Percentiles rank a stretch among this genome's conserved stretches.
Evolutionary conservation across 2,113 vertebrate species (phyloP).

Genomic region (Sinocyclocheilus grahami): DNA sequence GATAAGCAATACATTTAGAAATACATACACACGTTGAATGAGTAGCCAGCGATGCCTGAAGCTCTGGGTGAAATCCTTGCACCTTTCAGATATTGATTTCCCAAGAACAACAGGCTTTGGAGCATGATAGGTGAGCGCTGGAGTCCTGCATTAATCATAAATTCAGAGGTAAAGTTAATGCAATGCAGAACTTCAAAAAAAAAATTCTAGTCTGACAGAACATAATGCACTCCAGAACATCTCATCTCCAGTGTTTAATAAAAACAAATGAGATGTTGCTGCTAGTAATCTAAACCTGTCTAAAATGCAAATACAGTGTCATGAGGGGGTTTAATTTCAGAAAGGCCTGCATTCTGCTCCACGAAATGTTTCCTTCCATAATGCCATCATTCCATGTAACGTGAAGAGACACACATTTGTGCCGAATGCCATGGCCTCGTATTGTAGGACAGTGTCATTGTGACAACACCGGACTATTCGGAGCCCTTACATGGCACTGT

Average conservation of each 20-base stretch:
- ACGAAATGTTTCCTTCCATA: neutral
- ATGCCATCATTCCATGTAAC: constrained; percentile 15
- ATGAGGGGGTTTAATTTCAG: neutral
- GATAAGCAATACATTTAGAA: constrained; percentile 36
- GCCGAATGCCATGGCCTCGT: neutral
- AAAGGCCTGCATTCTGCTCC: constrained; percentile 8
- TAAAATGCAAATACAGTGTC: neutral
- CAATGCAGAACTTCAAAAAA: constrained; percentile 13
- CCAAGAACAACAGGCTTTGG: constrained; percentile 23
- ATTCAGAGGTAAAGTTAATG: constrained; percentile 24
- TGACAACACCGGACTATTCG: constrained; percentile 10
- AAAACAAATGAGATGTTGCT: constrained; percentile 11
- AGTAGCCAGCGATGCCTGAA: neutral
- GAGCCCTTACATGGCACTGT: constrained; percentile 12
- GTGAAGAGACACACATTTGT: neutral
- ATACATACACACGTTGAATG: constrained; percentile 7
- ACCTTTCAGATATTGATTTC: constrained; percentile 44
- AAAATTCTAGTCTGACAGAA: constrained; percentile 1
- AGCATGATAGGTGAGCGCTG: constrained; percentile 34
- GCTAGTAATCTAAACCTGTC: constrained; percentile 18
- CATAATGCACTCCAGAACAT: constrained; percentile 12
- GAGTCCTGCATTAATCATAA: constrained; percentile 42
- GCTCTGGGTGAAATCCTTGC: constrained; percentile 22
- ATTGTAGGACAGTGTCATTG: constrained; percentile 1
- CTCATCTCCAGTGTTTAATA: neutral